phyloP scores from a whole-genome alignment of 1,140 invertebrate species.

The Drosophila takahashii region DNA sequence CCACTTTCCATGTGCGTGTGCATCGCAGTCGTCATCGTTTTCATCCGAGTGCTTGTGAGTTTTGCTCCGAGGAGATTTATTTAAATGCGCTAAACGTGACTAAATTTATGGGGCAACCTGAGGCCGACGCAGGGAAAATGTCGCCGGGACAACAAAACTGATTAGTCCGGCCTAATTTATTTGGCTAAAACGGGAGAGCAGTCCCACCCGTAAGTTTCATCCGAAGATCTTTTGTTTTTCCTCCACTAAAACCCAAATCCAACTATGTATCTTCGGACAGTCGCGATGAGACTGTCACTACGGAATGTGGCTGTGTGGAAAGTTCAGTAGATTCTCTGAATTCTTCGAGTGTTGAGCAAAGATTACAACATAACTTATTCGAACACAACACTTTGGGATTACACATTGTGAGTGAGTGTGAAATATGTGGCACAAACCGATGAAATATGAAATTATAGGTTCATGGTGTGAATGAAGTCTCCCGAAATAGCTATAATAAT shows the following conservation, averaged over 20 bases:
- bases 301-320: constrained; percentile 34
- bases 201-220: constrained; percentile 40
- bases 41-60: constrained; percentile 7
- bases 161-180: constrained; percentile 55
- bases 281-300: constrained; percentile 21
- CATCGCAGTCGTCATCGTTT: neutral
- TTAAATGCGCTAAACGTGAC: constrained; percentile 82
- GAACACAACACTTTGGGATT: constrained; percentile 5
- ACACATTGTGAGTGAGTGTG: constrained; percentile 2
- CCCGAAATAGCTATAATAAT: neutral
- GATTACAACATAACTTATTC: constrained; percentile 5
- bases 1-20: constrained; percentile 12
- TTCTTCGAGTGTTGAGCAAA: constrained; percentile 24
- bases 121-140: constrained; percentile 56
- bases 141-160: constrained; percentile 40
- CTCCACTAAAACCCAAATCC: constrained; percentile 41
- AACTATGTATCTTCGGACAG: constrained; percentile 25
- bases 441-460: neutral
- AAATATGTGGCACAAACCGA: neutral
- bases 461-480: neutral
- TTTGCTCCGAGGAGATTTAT: constrained; percentile 56
- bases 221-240: constrained; percentile 44
- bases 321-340: constrained; percentile 22
- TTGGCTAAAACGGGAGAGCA: constrained; percentile 26
- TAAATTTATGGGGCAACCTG: constrained; percentile 74